Percentiles rank a stretch among this genome's conserved stretches.
phyloP scores from a whole-genome alignment of 2,888 invertebrate genomes.

The Rhogogaster chlorosoma region DNA sequence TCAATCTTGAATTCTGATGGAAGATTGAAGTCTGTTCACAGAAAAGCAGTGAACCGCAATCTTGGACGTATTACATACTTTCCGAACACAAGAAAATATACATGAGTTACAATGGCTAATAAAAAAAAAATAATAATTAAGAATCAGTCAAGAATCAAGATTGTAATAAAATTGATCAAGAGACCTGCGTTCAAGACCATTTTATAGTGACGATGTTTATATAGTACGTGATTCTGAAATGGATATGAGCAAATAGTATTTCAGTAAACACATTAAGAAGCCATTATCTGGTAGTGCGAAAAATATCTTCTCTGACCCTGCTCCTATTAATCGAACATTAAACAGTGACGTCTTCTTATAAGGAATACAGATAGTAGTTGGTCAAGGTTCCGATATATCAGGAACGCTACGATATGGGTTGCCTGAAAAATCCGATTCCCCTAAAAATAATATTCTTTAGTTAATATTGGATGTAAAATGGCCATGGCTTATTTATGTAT shows the following conservation, averaged over 20 bases:
- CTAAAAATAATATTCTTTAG: background rate
- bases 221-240: background rate
- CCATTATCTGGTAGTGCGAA: background rate
- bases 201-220: background rate
- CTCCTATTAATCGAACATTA: constrained; percentile 25
- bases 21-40: background rate
- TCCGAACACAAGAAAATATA: background rate
- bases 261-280: background rate
- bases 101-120: too few relatives aligned
- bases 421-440: background rate
- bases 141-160: background rate
- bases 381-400: constrained; percentile 12
- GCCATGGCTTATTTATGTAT: too few relatives aligned
- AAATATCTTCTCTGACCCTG: constrained; percentile 14
- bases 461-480: background rate
- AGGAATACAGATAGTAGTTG: constrained; percentile 5
- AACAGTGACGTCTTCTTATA: constrained; percentile 9
- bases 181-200: background rate
- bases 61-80: background rate
- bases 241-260: background rate
- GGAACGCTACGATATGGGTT: background rate
- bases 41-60: background rate
- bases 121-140: too few relatives aligned
- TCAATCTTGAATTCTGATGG: background rate
- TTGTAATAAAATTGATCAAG: background rate